Conservation (phyloP, 2,888 invertebrate species). For the Drosophila stalkeri region DNA sequence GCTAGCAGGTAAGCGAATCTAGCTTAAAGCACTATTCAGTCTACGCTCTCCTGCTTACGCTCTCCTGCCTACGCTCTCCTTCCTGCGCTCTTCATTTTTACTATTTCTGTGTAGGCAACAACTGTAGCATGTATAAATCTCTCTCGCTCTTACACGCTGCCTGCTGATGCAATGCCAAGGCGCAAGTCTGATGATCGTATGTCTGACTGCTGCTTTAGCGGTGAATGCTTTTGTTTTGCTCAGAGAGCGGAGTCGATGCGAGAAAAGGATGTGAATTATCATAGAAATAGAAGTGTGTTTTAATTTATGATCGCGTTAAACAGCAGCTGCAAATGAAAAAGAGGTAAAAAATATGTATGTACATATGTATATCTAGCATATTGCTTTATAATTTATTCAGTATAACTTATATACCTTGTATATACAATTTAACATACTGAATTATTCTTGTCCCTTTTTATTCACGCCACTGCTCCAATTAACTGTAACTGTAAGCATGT, state of each 20-base stretch:
- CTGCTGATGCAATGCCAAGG: neutral
- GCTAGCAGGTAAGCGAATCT: neutral
- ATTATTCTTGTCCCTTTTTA: neutral
- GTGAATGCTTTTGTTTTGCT: neutral
- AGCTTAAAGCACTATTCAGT: neutral
- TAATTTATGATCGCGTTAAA: neutral
- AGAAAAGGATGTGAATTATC: no score
- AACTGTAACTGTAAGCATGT: slow-evolving; percentile 25
- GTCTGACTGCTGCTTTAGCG: neutral
- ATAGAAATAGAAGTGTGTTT: neutral
- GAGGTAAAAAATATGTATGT: neutral
- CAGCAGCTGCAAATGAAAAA: neutral
- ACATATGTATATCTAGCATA: neutral
- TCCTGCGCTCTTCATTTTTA: neutral
- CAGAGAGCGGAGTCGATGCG: no score
- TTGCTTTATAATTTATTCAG: neutral
- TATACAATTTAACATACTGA: neutral
- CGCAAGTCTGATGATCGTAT: neutral
- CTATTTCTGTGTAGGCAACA: neutral
- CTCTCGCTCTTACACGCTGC: neutral
- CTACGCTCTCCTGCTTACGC: neutral
- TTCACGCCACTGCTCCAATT: slow-evolving; percentile 31
- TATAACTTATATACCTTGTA: neutral
- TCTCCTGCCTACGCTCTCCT: neutral
- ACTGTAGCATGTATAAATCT: neutral